Base-by-base conservation (phyloP, 1,140 invertebrate species). In the Diprion similis region DNA sequence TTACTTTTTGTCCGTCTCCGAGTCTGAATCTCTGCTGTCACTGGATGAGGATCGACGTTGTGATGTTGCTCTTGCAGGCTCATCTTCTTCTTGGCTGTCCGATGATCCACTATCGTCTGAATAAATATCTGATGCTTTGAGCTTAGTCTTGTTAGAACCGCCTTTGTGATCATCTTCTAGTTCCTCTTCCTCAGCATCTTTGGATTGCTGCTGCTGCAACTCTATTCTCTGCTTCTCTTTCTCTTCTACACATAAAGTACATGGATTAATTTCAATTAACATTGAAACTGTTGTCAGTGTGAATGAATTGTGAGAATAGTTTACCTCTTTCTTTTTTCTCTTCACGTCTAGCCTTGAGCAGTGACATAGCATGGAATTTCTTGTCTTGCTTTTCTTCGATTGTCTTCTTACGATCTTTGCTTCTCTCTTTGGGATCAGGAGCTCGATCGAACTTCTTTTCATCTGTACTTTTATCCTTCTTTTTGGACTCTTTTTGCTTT, bases 61-160 rank as follows among this genome's bases (percentile, higher is more conserved):
- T 8, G 88, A 85, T 0, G 85, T 81, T 10, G 84, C 75, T 70
- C 90, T 90, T 48, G 83, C 80, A 64, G 80, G 78, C 70, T 86
- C 86, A 67, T 91, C 90, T 64, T 91, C 93, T n/a, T 91, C 92
- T 77, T 93, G 94, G 73, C 93, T 96, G 15, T 87, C 85, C 0
- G 86, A 88, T 8, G 87, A 88, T 10, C 94, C 96, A 77, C 96
- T 97, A 77, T 98, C 97, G 85, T 98, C 97, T 0, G 97, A 98
- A 86, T 98, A 98, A 78, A 98, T 97, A 87, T 99, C 97, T 0
- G 95, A 97, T 0, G 96, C 95, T 89, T 97, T 98, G 70, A 97
- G 88, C 83, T 96, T 93, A 70, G 91, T 92, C 79, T 91, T 92
- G 1, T 85, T 86, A 17, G 80, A 77, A 73, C 85, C 80, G 74